These are phyloP conservation scores for Dicrurus megarhynchus DNA, from an alignment of 2,113 vertebrate species.

Conservation along the genomic window DNA sequence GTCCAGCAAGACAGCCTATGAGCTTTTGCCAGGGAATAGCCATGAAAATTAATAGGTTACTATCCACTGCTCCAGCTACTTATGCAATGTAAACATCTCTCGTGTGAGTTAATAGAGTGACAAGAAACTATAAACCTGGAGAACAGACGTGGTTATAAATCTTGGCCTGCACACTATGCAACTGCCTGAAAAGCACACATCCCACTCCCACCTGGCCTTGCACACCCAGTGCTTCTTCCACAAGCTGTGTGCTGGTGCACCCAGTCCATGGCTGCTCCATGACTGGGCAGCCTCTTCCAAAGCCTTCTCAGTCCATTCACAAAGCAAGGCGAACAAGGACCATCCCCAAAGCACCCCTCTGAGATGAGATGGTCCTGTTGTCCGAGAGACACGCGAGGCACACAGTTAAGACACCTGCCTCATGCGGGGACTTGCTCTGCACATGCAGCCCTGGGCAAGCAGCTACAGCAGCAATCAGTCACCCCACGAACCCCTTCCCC, in stretches of 20 bases:
- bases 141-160: not conserved
- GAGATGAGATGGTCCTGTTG: not conserved
- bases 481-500: not conserved
- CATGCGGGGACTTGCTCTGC: not conserved
- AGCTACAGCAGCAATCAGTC: not conserved
- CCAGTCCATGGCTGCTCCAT: not conserved
- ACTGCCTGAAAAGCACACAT: not conserved
- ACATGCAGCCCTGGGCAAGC: not conserved
- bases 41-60: slow-evolving; percentile 58
- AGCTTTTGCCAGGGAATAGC: slow-evolving; percentile 7
- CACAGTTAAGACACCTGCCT: not conserved
- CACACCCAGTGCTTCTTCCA: not conserved
- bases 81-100: slow-evolving; percentile 56
- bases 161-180: not conserved
- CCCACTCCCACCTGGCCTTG: rapidly evolving
- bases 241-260: rapidly evolving
- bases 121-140: slow-evolving; percentile 30
- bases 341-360: not conserved
- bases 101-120: slow-evolving; percentile 42
- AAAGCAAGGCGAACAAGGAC: not conserved
- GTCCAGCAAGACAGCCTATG: not conserved
- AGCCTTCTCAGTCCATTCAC: not conserved
- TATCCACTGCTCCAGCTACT: slow-evolving; percentile 38
- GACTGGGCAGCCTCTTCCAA: not conserved
- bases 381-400: rapidly evolving